Evolutionary conservation across 2,888 invertebrate species (phyloP).

Genomic region (Salticus scenicus): DNA sequence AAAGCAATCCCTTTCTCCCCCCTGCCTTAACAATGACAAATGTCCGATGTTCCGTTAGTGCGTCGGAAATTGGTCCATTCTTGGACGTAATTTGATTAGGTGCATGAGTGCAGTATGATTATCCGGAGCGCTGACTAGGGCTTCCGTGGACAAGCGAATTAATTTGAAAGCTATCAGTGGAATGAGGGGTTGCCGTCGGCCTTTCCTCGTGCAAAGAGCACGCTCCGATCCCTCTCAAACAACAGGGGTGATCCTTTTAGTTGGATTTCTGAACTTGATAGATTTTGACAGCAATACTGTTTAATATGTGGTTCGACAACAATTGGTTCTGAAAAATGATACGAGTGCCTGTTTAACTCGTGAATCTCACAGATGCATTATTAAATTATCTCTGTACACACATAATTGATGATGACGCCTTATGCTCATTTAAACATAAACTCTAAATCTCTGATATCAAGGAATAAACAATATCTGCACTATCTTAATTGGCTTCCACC

Average conservation of each 20-base stretch:
- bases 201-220: background rate
- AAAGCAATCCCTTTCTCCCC: background rate
- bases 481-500: too few relatives aligned
- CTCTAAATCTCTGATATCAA: too few relatives aligned
- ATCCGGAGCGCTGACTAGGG: constrained; percentile 63
- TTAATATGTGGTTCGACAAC: background rate
- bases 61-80: constrained; percentile 65
- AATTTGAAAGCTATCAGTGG: constrained; percentile 60
- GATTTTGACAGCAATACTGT: background rate
- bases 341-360: too few relatives aligned
- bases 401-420: too few relatives aligned
- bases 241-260: constrained; percentile 11
- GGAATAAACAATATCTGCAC: too few relatives aligned
- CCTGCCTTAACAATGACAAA: constrained; percentile 52
- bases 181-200: background rate
- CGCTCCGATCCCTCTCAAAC: background rate
- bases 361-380: too few relatives aligned
- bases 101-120: constrained; percentile 67
- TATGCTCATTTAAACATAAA: too few relatives aligned
- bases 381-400: too few relatives aligned
- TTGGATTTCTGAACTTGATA: background rate
- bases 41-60: constrained; percentile 38
- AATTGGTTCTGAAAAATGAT: background rate
- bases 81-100: constrained; percentile 66
- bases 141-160: constrained; percentile 59